Evolutionary conservation across 2,113 vertebrate genomes (phyloP).

Genomic region (Hippocampus abdominalis): DNA sequence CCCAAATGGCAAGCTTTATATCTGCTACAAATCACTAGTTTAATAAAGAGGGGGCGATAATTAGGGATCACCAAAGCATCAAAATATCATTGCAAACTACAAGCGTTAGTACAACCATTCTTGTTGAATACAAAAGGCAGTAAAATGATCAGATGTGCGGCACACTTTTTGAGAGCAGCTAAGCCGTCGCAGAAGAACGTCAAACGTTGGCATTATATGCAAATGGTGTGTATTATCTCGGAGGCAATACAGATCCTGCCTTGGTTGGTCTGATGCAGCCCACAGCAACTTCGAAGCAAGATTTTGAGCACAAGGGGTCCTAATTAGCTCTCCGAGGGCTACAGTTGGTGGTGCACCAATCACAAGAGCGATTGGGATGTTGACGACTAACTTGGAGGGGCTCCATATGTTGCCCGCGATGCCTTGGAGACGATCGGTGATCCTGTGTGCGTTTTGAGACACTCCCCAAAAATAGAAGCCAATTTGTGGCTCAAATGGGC

Average conservation of each 20-base stretch:
- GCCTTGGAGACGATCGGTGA: constrained; percentile 49
- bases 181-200: constrained; percentile 52
- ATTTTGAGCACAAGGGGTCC: constrained; percentile 71
- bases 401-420: constrained; percentile 78
- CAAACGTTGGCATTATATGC: constrained; percentile 74
- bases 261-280: constrained; percentile 64
- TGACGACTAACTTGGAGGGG: constrained; percentile 64
- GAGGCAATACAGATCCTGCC: constrained; percentile 69
- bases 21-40: constrained; percentile 64
- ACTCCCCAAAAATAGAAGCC: constrained; percentile 32
- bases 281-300: constrained; percentile 71
- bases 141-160: constrained; percentile 46
- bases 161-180: constrained; percentile 41
- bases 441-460: constrained; percentile 48
- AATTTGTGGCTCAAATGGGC: constrained; percentile 21
- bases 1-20: constrained; percentile 55
- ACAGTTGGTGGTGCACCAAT: constrained; percentile 62
- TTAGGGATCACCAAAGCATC: constrained; percentile 57
- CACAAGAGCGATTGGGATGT: constrained; percentile 71
- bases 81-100: constrained; percentile 48
- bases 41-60: constrained; percentile 62
- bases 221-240: constrained; percentile 76
- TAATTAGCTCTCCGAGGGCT: constrained; percentile 80
- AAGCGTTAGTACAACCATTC: constrained; percentile 37
- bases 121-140: constrained; percentile 32